Conservation (phyloP, 2,113 vertebrate genomes). For the Ochotona princeps region DNA sequence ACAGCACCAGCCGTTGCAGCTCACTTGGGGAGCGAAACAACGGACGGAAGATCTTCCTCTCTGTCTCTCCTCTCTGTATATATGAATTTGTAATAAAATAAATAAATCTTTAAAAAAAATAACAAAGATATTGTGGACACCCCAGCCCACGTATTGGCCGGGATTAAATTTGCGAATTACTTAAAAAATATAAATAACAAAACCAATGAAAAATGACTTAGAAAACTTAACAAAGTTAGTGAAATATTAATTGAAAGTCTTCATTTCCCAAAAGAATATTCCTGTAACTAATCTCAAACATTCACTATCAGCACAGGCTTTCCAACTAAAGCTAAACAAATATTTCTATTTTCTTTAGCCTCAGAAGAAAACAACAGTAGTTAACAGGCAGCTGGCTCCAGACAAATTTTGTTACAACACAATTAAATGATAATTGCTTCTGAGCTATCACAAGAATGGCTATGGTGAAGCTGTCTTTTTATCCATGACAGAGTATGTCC, state of each 20-base stretch:
- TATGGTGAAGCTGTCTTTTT: neutral
- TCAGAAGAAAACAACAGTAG: neutral
- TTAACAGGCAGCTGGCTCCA: neutral
- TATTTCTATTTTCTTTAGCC: neutral
- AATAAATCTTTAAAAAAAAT: constrained; percentile 2
- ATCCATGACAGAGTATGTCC: neutral
- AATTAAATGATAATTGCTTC: constrained; percentile 22
- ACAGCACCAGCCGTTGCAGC: no score
- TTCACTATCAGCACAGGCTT: neutral
- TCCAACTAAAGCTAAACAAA: constrained; percentile 14
- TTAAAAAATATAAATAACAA: neutral
- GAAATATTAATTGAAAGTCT: constrained; percentile 12
- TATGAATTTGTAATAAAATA: no score
- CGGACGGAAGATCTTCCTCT: no score
- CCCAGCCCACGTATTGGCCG: neutral
- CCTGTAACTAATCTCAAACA: neutral
- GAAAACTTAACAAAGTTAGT: neutral
- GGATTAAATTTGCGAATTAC: neutral
- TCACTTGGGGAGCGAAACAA: no score
- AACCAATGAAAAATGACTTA: neutral
- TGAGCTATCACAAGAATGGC: constrained; percentile 5
- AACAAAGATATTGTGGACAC: neutral
- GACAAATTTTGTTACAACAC: neutral
- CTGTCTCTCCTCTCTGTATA: no score
- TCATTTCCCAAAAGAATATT: neutral